Conservation (phyloP, 2,797 vertebrate species). For the Darevskia nairensis region DNA sequence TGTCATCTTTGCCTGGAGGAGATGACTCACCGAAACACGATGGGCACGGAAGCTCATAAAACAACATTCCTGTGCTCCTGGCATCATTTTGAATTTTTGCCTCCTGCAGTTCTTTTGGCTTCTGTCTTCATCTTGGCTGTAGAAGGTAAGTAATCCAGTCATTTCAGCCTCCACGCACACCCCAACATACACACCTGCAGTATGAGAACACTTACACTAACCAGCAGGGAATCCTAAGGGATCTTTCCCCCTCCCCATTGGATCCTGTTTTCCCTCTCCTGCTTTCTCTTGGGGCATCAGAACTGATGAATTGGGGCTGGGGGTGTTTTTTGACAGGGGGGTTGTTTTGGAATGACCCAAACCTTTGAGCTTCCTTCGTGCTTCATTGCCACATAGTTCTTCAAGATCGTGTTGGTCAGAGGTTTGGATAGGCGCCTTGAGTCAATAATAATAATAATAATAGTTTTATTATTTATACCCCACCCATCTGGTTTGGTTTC, state of each 20-base stretch:
- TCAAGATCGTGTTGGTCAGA: neutral
- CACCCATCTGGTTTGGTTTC: too few relatives aligned
- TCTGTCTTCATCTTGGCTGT: neutral
- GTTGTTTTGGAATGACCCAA: neutral
- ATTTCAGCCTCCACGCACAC: neutral
- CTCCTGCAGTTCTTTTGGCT: neutral
- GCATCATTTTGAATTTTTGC: neutral
- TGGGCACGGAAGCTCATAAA: neutral
- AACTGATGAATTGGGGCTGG: neutral
- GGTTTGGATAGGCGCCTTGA: neutral
- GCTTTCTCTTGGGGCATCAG: too few relatives aligned
- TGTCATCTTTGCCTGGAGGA: neutral
- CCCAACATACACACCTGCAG: neutral
- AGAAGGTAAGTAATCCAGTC: neutral
- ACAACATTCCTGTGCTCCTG: neutral
- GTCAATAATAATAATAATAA: too few relatives aligned
- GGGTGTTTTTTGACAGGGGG: neutral
- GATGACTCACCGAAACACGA: neutral
- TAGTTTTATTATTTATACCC: too few relatives aligned
- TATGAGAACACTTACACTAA: neutral
- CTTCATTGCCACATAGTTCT: neutral
- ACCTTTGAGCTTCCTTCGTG: neutral
- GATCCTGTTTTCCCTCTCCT: too few relatives aligned
- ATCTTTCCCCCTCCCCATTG: too few relatives aligned
- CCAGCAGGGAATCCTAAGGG: neutral